Base-by-base conservation (phyloP, 2,113 vertebrate genomes). In the Corvus cornix region DNA sequence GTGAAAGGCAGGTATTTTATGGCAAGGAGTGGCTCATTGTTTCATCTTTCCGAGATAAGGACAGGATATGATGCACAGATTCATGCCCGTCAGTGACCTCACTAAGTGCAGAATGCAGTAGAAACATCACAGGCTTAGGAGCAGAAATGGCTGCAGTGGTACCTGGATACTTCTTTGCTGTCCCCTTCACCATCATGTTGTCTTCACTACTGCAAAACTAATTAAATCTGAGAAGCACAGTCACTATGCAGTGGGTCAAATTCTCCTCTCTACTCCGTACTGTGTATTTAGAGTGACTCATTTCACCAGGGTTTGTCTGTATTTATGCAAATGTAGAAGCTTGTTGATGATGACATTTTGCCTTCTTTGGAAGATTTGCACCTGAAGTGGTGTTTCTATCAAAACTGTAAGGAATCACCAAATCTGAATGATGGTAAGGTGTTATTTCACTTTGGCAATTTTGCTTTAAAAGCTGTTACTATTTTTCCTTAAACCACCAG, bases 81-180 rank as follows among this genome's bases (percentile, higher is more conserved):
- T 67, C 0, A 0, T 87, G 69, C 21, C 52, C 0, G 0, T 69
- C 37, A 7, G 33, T 68, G 69, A 75, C 27, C 41, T 84, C 9
- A 3, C 46, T 37, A 33, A 62, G 46, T 10, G 12, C 46, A 74
- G 59, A 58, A n/a, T 28, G 30, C 46, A 37, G 68, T 6, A 31
- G 39, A n/a, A 83, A 16, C 6, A 15, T 43, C 27, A 13, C 30
- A 67, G 48, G 10, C 21, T 69, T 46, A 49, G 58, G 26, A 33
- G 62, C 17, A 79, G 58, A 66, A 83, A n/a, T 10, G 21, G 21
- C 60, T 43, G 22, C 60, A 84, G 64, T 17, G 43, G 9, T 30
- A 39, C 33, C 79, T 55, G 51, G 16, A 16, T 37, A 26, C 11
- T 48, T 35, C 39, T 51, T 77, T 70, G 52, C 46, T 60, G 8